Conservation (phyloP, 2,888 invertebrate species). For the Lamellibrachia columna region DNA sequence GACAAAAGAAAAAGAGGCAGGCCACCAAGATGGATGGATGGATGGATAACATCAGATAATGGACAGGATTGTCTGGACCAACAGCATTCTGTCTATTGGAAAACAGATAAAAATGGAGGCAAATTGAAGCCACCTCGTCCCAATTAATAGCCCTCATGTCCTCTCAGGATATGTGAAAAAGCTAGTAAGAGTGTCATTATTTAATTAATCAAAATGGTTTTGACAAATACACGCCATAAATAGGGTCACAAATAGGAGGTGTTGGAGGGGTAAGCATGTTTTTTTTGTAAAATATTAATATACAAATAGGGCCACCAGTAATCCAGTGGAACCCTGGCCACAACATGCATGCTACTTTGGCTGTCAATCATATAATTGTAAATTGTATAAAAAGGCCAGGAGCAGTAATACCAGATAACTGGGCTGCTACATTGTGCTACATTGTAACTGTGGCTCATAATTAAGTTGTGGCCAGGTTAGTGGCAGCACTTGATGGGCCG, state of each 20-base stretch:
- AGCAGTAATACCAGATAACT: background rate
- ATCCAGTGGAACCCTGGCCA: background rate
- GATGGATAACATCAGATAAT: too few species aligned
- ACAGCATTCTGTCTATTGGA: too few species aligned
- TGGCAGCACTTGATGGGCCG: background rate
- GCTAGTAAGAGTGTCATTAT: too few species aligned
- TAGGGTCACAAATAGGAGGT: background rate
- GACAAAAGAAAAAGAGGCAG: too few species aligned
- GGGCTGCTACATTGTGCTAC: background rate
- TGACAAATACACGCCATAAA: background rate
- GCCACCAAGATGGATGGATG: too few species aligned
- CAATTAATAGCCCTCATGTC: too few species aligned
- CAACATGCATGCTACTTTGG: background rate
- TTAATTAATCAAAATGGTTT: too few species aligned
- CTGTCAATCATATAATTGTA: background rate
- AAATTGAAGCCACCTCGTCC: too few species aligned
- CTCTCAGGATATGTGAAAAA: too few species aligned
- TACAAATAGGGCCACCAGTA: background rate
- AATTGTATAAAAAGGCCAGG: background rate
- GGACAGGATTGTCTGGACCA: too few species aligned
- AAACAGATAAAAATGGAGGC: too few species aligned
- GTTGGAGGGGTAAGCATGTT: background rate
- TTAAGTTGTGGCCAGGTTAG: background rate
- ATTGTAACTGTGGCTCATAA: background rate
- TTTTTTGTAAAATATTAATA: background rate